These are phyloP conservation scores for Hoplodrina ambigua DNA, from an alignment of 2,888 invertebrate species.

Conservation along the genomic window DNA sequence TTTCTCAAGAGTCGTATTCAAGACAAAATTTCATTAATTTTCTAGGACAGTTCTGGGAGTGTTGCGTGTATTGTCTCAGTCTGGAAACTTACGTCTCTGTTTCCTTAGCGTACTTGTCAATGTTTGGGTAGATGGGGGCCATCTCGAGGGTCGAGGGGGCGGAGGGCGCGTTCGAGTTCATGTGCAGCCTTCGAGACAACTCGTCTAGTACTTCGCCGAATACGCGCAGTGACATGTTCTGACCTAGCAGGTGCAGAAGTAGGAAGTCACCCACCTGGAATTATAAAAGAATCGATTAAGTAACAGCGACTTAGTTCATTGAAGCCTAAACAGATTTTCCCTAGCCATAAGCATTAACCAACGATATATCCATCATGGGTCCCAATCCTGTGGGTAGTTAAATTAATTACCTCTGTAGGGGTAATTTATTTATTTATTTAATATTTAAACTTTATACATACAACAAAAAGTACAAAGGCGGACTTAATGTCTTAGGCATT, in stretches of 20 bases:
- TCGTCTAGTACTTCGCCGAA: constrained; percentile 95
- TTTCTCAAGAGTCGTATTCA: constrained; percentile 54
- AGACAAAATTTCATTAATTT: constrained; percentile 46
- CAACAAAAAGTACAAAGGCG: too few species aligned
- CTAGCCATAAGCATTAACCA: neutral
- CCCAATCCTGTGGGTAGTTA: too few species aligned
- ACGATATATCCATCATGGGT: neutral
- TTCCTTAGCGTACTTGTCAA: constrained; percentile 95
- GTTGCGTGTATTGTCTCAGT: constrained; percentile 62
- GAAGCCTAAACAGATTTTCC: neutral
- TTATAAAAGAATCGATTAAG: neutral
- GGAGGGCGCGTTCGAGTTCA: constrained; percentile 95
- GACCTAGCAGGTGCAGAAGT: constrained; percentile 95
- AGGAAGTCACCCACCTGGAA: constrained; percentile 96
- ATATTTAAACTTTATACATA: too few species aligned
- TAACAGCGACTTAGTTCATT: neutral
- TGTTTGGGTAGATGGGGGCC: constrained; percentile 95
- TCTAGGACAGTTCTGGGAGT: constrained; percentile 35
- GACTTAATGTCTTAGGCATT: too few species aligned
- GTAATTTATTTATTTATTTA: too few species aligned
- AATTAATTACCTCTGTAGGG: too few species aligned
- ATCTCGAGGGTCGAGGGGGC: constrained; percentile 97
- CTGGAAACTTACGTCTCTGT: constrained; percentile 93
- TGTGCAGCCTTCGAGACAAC: constrained; percentile 92
- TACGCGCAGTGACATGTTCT: constrained; percentile 95